A percentile compares a stretch with the other conserved stretches of the same genome.
phyloP scores from a whole-genome alignment of 2,797 vertebrate species.

The Macrochelys suwanniensis region DNA sequence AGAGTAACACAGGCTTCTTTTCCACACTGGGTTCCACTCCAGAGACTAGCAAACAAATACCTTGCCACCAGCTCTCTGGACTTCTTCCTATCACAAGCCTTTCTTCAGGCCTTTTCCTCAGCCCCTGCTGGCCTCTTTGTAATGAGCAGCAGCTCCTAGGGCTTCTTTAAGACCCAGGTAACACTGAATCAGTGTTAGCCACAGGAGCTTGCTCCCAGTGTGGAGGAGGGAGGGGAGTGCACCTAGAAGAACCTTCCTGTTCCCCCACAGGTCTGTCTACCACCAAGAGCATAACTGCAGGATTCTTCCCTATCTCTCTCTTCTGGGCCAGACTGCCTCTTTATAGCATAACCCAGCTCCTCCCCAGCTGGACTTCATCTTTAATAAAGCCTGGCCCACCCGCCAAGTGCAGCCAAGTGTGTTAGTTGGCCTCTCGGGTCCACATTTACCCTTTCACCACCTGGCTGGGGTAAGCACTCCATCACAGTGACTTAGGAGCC shows the following conservation, averaged over 20 bases:
- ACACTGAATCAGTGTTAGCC: neutral
- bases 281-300: neutral
- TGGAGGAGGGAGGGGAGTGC: neutral
- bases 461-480: neutral
- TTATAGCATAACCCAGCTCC: neutral
- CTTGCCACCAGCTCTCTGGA: neutral
- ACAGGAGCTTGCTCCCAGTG: neutral
- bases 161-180: neutral
- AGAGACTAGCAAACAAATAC: neutral
- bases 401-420: neutral
- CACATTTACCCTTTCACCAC: neutral
- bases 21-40: neutral
- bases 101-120: neutral
- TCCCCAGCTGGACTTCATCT: neutral
- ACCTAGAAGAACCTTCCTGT: neutral
- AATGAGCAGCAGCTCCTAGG: neutral
- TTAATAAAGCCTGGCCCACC: neutral
- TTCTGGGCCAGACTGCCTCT: neutral
- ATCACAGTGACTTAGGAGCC: neutral
- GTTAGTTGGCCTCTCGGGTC: neutral
- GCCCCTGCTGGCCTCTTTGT: neutral
- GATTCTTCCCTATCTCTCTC: neutral
- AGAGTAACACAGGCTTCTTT: neutral
- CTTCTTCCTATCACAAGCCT: neutral
- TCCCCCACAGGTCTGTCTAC: neutral